phyloP scores from a whole-genome alignment of 2,797 vertebrate species.

The Falco naumanni region DNA sequence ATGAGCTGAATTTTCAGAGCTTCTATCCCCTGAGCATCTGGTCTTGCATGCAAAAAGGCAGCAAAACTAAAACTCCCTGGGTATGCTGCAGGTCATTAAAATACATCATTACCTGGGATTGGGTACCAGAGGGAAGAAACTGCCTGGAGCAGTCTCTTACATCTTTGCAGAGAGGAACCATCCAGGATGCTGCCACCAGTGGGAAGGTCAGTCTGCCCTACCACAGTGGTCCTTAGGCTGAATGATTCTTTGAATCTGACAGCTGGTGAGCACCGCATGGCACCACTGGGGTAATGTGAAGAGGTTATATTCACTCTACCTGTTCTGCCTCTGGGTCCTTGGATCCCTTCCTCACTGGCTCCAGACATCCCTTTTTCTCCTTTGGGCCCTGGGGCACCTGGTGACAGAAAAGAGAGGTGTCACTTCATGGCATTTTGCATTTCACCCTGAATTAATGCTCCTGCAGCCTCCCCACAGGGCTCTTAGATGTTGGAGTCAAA shows the following conservation, averaged over 20 bases:
- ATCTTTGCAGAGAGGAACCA: not conserved
- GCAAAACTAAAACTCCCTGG: not conserved
- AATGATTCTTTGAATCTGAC: not conserved
- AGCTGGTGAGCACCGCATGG: not conserved
- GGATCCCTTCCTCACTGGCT: conserved; percentile 38
- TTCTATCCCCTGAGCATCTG: not conserved
- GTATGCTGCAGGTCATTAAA: not conserved
- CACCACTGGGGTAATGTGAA: not conserved
- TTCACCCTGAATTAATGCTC: not conserved
- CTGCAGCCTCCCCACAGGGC: not conserved
- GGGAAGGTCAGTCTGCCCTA: not conserved
- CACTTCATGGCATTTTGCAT: not conserved
- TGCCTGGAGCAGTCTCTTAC: not conserved
- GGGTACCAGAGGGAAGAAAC: not conserved
- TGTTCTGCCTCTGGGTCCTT: conserved; percentile 55
- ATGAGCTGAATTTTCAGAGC: not conserved
- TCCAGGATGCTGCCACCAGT: not conserved
- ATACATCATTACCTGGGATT: not conserved
- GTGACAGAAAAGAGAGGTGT: not conserved
- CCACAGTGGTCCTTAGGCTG: not conserved
- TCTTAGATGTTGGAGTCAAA: not conserved
- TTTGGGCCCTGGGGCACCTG: conserved; percentile 71
- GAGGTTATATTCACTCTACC: conserved; percentile 13
- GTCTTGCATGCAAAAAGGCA: not conserved
- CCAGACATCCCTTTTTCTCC: conserved; percentile 62